Base-by-base conservation (phyloP, 2,888 invertebrate species). In the Gymnocheta viridis region DNA sequence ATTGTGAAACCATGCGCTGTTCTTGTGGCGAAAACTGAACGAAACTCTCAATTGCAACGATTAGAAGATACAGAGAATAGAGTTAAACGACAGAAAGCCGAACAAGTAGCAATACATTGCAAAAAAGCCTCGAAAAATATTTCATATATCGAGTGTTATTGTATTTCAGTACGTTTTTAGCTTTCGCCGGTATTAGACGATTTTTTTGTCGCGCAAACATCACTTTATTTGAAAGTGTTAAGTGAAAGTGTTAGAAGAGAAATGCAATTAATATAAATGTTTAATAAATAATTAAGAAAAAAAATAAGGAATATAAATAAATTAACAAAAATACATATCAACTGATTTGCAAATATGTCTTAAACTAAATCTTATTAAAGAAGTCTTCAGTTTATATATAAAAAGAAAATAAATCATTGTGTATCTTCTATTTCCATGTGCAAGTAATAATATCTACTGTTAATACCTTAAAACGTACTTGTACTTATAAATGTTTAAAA, bases 181-280 rank as follows among this genome's bases (percentile, higher is more conserved):
- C 85, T 86, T 86, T 82, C 86, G 87, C 87, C 87, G 88, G 87
- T 86, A 86, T 72, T 82, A 83, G 87, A 88, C 87, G 87, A 85
- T 19, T 27, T 64, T 32, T 14, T 82, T 80, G 44, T 9, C 44
- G n/a, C n/a, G 44, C n/a, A 49, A 67, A 35, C 6, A 32, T 10
- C n/a, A 1, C 4, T 56, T 27, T 17, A 12, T 27, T 44, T 74
- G 56, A 3, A 35, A 24, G 47, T 69, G n/a, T 24, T 10, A 2
- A 44, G 22, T 58, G 35, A 67, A 24, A 9, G 47, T 67, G 56
- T 56, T 49, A 29, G 22, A 22, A 60, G 51, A 47, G 32, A 44
- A 29, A 27, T 35, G 19, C 44, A 60, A 41, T 58, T 17, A 38
- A 24, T 35, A 38, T 24, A 22, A 76, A 54, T 29, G 32, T 14